Conservation (phyloP, 2,888 invertebrate species). For the Leptinotarsa tumamoca region DNA sequence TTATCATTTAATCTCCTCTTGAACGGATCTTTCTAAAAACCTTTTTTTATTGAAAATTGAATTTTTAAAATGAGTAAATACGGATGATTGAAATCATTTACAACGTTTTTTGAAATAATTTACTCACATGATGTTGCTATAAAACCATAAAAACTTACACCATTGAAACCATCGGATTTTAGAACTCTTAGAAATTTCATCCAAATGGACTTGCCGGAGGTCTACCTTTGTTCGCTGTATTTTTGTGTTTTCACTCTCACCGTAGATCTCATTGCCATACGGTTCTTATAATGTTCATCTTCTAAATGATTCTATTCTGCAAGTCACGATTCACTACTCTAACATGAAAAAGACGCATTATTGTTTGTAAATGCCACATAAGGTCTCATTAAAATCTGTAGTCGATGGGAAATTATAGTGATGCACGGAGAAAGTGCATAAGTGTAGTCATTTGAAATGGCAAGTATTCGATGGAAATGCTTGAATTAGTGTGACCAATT, state of each 20-base stretch:
- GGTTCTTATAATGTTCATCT: not conserved
- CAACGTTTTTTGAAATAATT: too few relatives aligned
- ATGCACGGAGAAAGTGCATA: constrained; percentile 32
- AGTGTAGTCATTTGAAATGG: constrained; percentile 28
- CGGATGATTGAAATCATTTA: too few relatives aligned
- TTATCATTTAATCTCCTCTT: too few relatives aligned
- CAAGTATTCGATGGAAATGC: not conserved
- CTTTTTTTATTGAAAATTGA: too few relatives aligned
- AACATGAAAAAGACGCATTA: not conserved
- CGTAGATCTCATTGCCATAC: not conserved
- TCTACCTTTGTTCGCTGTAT: not conserved
- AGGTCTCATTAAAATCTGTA: not conserved
- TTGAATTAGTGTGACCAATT: constrained; percentile 22
- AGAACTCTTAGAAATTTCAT: not conserved
- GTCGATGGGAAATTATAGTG: constrained; percentile 1
- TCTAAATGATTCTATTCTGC: not conserved
- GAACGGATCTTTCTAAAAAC: too few relatives aligned
- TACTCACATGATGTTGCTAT: too few relatives aligned
- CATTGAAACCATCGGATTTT: not conserved
- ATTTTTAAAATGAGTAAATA: too few relatives aligned
- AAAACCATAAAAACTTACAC: too few relatives aligned
- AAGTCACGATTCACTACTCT: constrained; percentile 1
- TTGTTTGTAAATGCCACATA: constrained; percentile 6
- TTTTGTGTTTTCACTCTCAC: not conserved
- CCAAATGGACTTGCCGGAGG: not conserved